Base-by-base conservation (phyloP, 2,888 invertebrate genomes). In the Galerucella calmariensis region DNA sequence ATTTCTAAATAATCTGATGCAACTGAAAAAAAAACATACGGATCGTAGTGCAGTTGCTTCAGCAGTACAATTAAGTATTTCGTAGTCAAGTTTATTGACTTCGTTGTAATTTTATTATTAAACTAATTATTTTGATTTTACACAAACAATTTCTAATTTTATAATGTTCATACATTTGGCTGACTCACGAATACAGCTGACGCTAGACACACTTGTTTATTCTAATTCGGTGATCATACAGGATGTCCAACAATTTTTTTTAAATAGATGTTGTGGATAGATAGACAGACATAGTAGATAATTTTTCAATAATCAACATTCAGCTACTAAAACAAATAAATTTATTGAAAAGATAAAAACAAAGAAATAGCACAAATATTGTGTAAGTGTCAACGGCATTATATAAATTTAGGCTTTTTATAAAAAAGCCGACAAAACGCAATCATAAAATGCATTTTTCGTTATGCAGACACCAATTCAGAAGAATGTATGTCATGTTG, bases 61-160 rank as follows among this genome's bases (percentile, higher is more conserved):
- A 51, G 51, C n/a, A n/a, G 51, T 51, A 51, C 51, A 51, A n/a
- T 51, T 51, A n/a, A 51, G 14, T 51, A n/a, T 51, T 51, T 51
- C 51, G 51, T n/a, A 51, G n/a, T 51, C 12, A 51, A 51, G 51
- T 51, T 51, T 51, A 51, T 51, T 51, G 51, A 51, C 51, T 51
- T 51, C 51, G 51, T 51, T 16, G 51, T 51, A 51, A 51, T 51
- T 51, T 51, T 51, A 51, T 51, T n/a, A 51, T n/a, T 51, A 51
- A 51, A 51, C 51, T n/a, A 51, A 51, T 48, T 48, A 48, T 51
- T 51, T 51, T n/a, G 51, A 51, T 8, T n/a, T 51, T 51, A n/a
- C 8, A 51, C n/a, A 51, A 51, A 51, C n/a, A 51, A 51, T 12
- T 51, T n/a, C n/a, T 51, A n/a, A 51, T n/a, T 51, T 51, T 51